Evolutionary conservation across 2,888 invertebrate genomes (phyloP).

Genomic region (Tethea ocularis): DNA sequence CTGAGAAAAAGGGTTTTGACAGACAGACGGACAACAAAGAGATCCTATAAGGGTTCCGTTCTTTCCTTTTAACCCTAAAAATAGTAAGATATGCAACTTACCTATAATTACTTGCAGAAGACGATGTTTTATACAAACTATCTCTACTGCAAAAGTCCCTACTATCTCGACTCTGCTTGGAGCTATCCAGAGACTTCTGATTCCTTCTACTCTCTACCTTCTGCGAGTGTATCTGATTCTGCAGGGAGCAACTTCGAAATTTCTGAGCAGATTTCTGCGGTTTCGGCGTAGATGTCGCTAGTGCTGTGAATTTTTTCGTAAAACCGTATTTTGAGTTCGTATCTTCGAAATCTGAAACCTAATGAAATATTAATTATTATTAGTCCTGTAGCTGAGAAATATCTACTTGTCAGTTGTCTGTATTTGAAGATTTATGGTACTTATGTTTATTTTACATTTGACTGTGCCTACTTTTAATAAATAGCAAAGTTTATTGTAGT

Average conservation of each 20-base stretch:
- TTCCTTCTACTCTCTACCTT: conserved; percentile 24
- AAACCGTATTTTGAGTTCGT: conserved; percentile 62
- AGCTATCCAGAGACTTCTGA: conserved; percentile 32
- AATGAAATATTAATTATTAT: conserved; percentile 6
- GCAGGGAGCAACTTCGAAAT: conserved; percentile 55
- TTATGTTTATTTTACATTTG: no score
- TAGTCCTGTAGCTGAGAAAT: no score
- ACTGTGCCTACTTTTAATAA: no score
- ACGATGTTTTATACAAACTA: conserved; percentile 50
- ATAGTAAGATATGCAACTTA: no score
- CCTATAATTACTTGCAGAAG: conserved; percentile 49
- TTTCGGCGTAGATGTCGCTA: conserved; percentile 67
- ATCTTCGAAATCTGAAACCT: conserved; percentile 77
- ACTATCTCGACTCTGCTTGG: conserved; percentile 40
- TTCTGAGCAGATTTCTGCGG: conserved; percentile 37
- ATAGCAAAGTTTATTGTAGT: no score
- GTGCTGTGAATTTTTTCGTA: conserved; percentile 39
- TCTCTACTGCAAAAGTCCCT: conserved; percentile 47
- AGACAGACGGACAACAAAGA: no score
- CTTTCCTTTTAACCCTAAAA: no score
- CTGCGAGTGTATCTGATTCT: conserved; percentile 30
- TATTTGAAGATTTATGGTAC: no score
- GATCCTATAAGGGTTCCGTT: no score
- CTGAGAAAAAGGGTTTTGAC: no score
- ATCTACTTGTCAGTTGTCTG: no score